Base-by-base conservation (phyloP, 53 echinoderm and acorn worm species). In the Echinometra lucunter region DNA sequence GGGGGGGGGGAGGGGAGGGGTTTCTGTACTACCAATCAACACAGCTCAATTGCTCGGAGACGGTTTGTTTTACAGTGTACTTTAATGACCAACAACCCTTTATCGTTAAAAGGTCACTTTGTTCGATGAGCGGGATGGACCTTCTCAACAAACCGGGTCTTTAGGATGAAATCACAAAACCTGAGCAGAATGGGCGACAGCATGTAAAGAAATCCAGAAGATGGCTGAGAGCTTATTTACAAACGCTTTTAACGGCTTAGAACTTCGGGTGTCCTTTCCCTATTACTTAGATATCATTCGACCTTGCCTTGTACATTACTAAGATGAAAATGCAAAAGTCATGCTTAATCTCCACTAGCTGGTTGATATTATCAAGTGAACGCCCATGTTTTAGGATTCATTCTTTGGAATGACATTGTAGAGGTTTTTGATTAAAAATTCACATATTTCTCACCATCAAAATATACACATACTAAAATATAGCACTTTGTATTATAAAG, bases 221-320 rank as follows among this genome's bases (percentile, higher is more conserved):
- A 88, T 88, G 32, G 30, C 88, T 34, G 7, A 49, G 56, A 55
- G 56, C 8, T 88, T 88, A 88, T 88, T 53, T 88, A 56, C 56
- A 27, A 27, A 55, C 28, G 88, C 88, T 88, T 88, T 88, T 88
- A 88, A 88, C 88, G 56, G 88, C 88, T 88, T 88, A 88, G n/a
- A 88, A 28, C 88, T 4, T 28, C 88, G 55, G 28, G 49, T 88
- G 12, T 38, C 15, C 35, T 78, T 78, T 18, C 38, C 42, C 37
- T 42, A n/a, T n/a, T 38, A 8, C 78, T 42, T 72, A n/a, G 16
- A 9, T 72, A 35, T 0, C 72, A 72, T 72, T 35, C 78, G 6
- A 78, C 17, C 17, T 78, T 42, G 78, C 78, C 1, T 21, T 38
- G 23, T 78, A 38, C 19, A 35, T 78, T 19, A 38, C 19, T 38